Evolutionary conservation across 2,797 vertebrate genomes (phyloP).

Genomic region (Chaetophractus vellerosus): DNA sequence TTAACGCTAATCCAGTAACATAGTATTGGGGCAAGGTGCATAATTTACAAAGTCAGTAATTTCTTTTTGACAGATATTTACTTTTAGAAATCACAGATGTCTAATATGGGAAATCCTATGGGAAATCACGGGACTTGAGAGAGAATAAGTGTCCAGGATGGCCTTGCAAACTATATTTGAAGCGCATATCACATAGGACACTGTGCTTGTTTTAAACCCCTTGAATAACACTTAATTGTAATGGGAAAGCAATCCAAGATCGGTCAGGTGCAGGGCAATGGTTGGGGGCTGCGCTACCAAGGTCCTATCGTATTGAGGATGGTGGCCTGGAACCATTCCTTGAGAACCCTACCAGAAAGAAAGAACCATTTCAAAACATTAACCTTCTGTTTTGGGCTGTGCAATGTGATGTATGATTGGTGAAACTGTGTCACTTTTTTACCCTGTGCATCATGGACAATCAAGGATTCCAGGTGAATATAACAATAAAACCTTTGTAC

Average conservation of each 20-base stretch:
- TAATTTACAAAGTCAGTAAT: not conserved
- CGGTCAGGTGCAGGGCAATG: not conserved
- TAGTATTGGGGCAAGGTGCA: not conserved
- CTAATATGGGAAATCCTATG: not conserved
- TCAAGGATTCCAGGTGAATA: not conserved
- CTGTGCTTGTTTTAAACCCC: not conserved
- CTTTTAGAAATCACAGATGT: slow-evolving; percentile 51
- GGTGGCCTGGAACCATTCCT: not conserved
- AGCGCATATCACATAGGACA: not conserved
- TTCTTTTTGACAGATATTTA: not conserved
- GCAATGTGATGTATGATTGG: fast-evolving
- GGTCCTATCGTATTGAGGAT: not conserved
- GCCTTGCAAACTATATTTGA: not conserved
- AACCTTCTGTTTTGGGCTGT: not conserved
- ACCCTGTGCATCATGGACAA: fast-evolving
- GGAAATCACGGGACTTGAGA: not conserved
- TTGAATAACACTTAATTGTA: not conserved
- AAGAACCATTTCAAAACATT: not conserved
- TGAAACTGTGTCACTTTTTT: not conserved
- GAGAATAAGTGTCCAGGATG: not conserved
- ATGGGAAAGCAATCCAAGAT: not conserved
- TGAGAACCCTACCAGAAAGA: not conserved
- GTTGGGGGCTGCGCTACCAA: too few species aligned
- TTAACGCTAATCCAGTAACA: not conserved
- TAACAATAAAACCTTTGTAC: not conserved